Evolutionary conservation across 2,113 vertebrate genomes (phyloP).

Genomic region (Rissa tridactyla): DNA sequence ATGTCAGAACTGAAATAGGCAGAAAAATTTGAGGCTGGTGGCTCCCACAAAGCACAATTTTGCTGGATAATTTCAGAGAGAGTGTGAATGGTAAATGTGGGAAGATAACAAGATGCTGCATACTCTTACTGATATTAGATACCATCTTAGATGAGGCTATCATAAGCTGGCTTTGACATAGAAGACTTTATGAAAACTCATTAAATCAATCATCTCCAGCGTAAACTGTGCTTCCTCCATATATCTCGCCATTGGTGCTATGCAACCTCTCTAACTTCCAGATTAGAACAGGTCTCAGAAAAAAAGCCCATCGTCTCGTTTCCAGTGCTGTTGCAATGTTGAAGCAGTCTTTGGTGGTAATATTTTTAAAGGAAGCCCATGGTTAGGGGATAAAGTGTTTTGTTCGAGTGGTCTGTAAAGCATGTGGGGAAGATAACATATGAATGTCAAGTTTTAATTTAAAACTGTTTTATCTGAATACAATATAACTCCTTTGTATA

Average conservation of each 20-base stretch:
- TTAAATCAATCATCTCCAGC: not conserved
- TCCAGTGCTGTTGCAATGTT: not conserved
- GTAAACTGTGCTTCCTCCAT: not conserved
- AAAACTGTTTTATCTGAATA: not conserved
- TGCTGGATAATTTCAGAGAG: not conserved
- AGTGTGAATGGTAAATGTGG: not conserved
- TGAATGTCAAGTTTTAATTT: not conserved
- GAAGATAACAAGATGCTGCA: conserved; percentile 3
- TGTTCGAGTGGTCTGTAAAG: not conserved
- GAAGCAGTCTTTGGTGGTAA: not conserved
- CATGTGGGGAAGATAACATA: not conserved
- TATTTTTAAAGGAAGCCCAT: not conserved
- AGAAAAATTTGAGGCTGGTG: not conserved
- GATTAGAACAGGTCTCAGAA: not conserved
- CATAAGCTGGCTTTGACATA: not conserved
- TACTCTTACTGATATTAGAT: not conserved
- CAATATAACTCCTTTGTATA: not conserved
- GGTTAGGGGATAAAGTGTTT: not conserved
- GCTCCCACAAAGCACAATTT: not conserved
- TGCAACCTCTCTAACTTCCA: not conserved
- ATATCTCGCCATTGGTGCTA: not conserved
- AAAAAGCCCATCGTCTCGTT: not conserved
- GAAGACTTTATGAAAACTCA: not conserved
- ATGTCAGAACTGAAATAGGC: not conserved
- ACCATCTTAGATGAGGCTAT: not conserved